Evolutionary conservation across 2,888 invertebrate species (phyloP).

Genomic region (Glyphotaelius pellucidus): DNA sequence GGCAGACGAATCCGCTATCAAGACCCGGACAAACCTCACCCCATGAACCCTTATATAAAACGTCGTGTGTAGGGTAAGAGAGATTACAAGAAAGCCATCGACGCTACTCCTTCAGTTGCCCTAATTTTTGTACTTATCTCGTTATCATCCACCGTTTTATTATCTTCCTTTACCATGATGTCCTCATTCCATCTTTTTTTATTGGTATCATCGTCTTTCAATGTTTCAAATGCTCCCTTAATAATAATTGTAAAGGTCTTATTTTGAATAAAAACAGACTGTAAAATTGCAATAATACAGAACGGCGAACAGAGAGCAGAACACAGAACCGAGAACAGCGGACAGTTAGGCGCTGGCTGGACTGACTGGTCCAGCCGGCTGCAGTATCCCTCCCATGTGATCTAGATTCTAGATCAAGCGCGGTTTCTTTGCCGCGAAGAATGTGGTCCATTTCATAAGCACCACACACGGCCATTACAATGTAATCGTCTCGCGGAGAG

Average conservation of each 20-base stretch:
- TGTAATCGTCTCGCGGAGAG: slow-evolving; percentile 41
- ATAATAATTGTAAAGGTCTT: neutral
- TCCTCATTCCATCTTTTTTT: too few species aligned
- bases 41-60: too few species aligned
- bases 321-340: neutral
- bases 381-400: slow-evolving; percentile 33
- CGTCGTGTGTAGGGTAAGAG: neutral
- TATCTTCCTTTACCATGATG: neutral
- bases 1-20: too few species aligned
- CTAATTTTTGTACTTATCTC: neutral
- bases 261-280: neutral
- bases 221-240: neutral
- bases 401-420: slow-evolving; percentile 53
- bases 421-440: slow-evolving; percentile 56
- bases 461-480: slow-evolving; percentile 40
- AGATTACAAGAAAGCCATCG: neutral
- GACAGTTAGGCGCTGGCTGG: neutral
- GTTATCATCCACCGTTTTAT: neutral
- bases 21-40: too few species aligned
- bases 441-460: slow-evolving; percentile 62
- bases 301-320: neutral
- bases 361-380: neutral
- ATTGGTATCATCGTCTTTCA: neutral
- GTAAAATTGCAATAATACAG: neutral
- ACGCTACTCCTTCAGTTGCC: neutral